Conservation (phyloP, 1,140 invertebrate genomes). For the Bacillus rossius region DNA sequence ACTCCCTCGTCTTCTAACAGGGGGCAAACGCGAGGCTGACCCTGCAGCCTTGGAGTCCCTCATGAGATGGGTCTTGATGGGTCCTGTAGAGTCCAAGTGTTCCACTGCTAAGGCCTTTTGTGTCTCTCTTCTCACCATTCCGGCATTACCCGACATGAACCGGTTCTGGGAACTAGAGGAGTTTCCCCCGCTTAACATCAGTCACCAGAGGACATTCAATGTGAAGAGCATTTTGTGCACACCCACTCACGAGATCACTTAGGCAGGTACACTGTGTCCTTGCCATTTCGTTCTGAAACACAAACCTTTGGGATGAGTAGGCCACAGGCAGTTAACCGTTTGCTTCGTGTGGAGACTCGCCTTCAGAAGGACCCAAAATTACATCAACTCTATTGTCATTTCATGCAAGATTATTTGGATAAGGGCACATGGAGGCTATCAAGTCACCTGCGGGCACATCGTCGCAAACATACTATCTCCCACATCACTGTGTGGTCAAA, state of each 20-base stretch:
- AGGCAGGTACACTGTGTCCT: background rate
- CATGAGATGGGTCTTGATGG: too few relatives aligned
- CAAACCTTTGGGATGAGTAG: slow-evolving; percentile 15
- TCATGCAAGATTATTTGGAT: slow-evolving; percentile 33
- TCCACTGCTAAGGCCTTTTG: too few relatives aligned
- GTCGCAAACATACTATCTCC: slow-evolving; percentile 38
- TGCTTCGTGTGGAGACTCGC: slow-evolving; percentile 27
- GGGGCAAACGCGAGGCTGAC: too few relatives aligned
- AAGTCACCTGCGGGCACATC: slow-evolving; percentile 35
- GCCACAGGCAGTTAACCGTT: slow-evolving; percentile 22
- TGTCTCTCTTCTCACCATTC: too few relatives aligned
- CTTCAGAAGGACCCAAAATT: slow-evolving; percentile 24
- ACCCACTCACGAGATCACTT: background rate
- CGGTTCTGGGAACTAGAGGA: too few relatives aligned
- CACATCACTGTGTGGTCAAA: slow-evolving; percentile 41
- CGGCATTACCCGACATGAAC: too few relatives aligned
- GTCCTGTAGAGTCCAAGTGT: too few relatives aligned
- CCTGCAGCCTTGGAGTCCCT: too few relatives aligned
- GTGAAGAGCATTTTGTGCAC: background rate
- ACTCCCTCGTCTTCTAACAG: too few relatives aligned
- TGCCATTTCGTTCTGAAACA: background rate
- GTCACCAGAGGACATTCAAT: background rate
- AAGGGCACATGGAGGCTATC: slow-evolving; percentile 31
- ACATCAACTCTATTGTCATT: slow-evolving; percentile 29
- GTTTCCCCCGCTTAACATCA: too few relatives aligned